A percentile compares a stretch with the other conserved stretches of the same genome.
phyloP scores from a whole-genome alignment of 2,113 vertebrate species.

The Fregata magnificens region DNA sequence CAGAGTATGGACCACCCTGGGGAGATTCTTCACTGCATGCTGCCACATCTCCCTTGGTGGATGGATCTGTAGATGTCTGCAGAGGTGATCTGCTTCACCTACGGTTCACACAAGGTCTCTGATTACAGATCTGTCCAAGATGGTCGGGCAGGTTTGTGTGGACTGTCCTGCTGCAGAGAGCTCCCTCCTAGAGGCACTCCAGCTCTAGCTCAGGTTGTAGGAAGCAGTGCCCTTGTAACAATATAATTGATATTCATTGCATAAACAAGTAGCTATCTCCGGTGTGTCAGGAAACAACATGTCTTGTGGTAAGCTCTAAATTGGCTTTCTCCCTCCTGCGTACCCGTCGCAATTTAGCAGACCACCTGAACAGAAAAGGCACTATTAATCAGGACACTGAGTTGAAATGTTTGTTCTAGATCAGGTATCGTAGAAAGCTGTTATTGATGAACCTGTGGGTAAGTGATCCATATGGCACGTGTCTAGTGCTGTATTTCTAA shows the following conservation, averaged over 20 bases:
- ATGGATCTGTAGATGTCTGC: neutral
- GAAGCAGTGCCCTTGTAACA: neutral
- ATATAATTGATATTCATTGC: neutral
- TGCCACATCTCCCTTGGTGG: neutral
- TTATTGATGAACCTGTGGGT: neutral
- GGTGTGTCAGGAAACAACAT: neutral
- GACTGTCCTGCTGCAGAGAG: neutral
- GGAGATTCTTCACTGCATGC: neutral
- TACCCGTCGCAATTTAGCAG: neutral
- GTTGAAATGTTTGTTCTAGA: neutral
- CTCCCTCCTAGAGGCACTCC: neutral
- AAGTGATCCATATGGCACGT: neutral
- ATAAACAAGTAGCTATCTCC: neutral
- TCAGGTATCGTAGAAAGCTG: neutral
- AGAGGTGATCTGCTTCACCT: neutral
- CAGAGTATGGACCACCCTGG: neutral
- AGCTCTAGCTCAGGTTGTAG: neutral
- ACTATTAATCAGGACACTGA: neutral
- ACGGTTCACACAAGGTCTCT: rapidly evolving
- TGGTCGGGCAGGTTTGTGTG: too few species aligned
- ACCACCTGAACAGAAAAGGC: neutral
- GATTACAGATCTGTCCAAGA: neutral
- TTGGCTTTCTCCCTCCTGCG: neutral
- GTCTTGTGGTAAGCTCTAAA: neutral
- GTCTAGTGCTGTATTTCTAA: neutral